These are phyloP conservation scores for Netelia inedita DNA, from an alignment of 2,888 invertebrate species.

Conservation along the genomic window DNA sequence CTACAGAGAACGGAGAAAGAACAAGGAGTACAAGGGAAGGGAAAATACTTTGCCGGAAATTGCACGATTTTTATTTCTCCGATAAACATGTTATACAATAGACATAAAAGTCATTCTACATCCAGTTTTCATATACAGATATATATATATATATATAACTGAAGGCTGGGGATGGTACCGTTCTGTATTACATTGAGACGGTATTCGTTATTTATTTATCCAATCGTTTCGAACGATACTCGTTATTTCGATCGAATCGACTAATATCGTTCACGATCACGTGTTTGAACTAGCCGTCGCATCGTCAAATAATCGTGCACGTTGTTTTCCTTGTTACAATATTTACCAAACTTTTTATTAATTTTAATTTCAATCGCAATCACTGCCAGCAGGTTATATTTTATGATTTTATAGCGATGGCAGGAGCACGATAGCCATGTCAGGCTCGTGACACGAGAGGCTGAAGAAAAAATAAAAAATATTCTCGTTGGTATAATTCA, in stretches of 20 bases:
- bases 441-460: neutral
- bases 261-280: too few species aligned
- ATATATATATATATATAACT: neutral
- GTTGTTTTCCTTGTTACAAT: too few species aligned
- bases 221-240: too few species aligned
- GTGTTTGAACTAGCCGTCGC: too few species aligned
- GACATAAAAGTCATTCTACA: slow-evolving; percentile 11
- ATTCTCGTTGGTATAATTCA: neutral
- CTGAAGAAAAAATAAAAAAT: neutral
- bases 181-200: too few species aligned
- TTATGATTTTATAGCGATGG: neutral
- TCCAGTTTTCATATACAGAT: slow-evolving; percentile 18
- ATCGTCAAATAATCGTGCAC: too few species aligned
- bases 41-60: slow-evolving; percentile 41
- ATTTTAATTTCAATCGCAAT: too few species aligned
- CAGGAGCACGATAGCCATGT: neutral
- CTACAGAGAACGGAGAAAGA: neutral
- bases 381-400: neutral
- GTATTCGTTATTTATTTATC: too few species aligned
- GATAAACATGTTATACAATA: slow-evolving; percentile 45
- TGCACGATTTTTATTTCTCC: slow-evolving; percentile 55
- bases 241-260: too few species aligned
- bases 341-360: too few species aligned
- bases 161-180: too few species aligned
- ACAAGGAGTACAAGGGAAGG: neutral